Evolutionary conservation across 1,140 invertebrate species (phyloP).

Genomic region (Aphelenchoides avenae): DNA sequence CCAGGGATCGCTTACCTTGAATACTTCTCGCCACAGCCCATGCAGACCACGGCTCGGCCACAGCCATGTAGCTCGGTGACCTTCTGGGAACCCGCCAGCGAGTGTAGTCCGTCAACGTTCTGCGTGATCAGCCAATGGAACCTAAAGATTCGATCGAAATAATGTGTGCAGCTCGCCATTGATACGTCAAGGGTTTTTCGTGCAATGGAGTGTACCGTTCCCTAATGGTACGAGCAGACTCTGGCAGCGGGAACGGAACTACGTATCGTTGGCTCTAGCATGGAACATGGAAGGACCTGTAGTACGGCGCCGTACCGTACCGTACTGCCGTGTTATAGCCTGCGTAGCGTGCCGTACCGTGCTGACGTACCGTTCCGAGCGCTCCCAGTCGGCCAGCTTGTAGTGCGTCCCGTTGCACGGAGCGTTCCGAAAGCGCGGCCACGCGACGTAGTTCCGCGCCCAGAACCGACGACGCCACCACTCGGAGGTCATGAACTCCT

Average conservation of each 20-base stretch:
- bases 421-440: constrained; percentile 69
- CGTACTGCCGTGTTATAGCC: too few species aligned
- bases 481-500: constrained; percentile 74
- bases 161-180: too few species aligned
- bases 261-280: too few species aligned
- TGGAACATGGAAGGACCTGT: too few species aligned
- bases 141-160: too few species aligned
- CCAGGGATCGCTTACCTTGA: too few species aligned
- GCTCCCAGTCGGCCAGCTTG: constrained; percentile 64
- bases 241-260: constrained; percentile 66
- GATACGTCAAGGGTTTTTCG: too few species aligned
- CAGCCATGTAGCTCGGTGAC: constrained; percentile 88
- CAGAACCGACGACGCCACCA: constrained; percentile 78
- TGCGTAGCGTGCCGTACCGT: too few species aligned
- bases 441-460: constrained; percentile 88
- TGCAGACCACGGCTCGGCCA: constrained; percentile 73
- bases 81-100: constrained; percentile 78
- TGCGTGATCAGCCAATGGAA: constrained; percentile 74
- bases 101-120: constrained; percentile 89
- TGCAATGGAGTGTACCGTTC: too few species aligned
- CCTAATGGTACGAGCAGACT: too few species aligned
- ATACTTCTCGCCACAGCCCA: constrained; percentile 71
- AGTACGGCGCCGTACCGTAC: too few species aligned
- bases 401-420: constrained; percentile 64
- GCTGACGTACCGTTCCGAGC: too few species aligned